These are phyloP conservation scores for Daphoenositta chrysoptera DNA, from an alignment of 2,113 vertebrate genomes.

Conservation along the genomic window DNA sequence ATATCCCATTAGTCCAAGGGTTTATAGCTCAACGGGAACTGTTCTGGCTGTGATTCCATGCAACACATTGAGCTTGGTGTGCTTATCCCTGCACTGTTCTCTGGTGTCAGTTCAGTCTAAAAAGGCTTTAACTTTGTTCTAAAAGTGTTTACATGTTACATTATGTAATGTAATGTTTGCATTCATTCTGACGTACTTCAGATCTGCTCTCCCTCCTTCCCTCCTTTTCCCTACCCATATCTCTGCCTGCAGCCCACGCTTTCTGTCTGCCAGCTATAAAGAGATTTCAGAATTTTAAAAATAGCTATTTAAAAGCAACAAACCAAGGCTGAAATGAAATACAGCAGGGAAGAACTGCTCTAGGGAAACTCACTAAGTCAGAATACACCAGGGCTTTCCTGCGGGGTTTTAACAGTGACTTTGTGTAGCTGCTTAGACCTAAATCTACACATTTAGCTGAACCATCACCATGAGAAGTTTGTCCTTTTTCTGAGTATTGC, in stretches of 20 bases:
- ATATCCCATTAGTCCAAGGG: background rate
- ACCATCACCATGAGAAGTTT: background rate
- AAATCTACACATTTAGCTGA: background rate
- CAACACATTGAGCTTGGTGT: rapidly evolving
- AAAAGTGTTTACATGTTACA: background rate
- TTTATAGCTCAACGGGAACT: background rate
- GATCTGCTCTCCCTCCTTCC: background rate
- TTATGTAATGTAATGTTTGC: background rate
- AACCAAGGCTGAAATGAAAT: slow-evolving; percentile 9
- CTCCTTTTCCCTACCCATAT: background rate
- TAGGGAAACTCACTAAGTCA: background rate
- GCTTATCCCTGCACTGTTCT: background rate
- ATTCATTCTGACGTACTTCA: background rate
- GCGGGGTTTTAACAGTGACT: background rate
- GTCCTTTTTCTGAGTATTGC: background rate
- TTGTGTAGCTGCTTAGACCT: background rate
- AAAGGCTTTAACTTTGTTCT: background rate
- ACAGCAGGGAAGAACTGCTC: background rate
- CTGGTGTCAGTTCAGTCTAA: background rate
- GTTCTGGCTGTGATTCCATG: background rate
- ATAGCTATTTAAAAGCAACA: slow-evolving; percentile 35
- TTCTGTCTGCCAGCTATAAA: slow-evolving; percentile 32
- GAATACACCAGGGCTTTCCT: background rate
- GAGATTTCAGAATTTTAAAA: slow-evolving; percentile 27
- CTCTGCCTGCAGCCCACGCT: slow-evolving; percentile 15